Evolutionary conservation across 1,140 invertebrate genomes (phyloP), one percentile per base, ranked within the genome.

Genomic region (Drosophila ironensis): DNA sequence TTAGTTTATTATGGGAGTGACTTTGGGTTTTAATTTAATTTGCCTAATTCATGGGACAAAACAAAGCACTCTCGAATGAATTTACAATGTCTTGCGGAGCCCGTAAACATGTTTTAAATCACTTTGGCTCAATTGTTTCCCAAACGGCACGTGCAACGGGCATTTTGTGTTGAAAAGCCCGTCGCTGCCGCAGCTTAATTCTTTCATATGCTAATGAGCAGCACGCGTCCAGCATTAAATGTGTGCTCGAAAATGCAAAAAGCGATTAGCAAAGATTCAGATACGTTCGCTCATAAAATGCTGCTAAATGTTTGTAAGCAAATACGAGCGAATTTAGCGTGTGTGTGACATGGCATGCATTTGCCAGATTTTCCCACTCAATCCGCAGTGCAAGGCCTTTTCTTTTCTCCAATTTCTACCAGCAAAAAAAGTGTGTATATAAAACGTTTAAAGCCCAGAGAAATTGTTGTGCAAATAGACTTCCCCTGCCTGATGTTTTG

Each of bases 291-390:
- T 16, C 77, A 77, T 73, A 66, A 84, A 86, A 84, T 82, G 52
- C 56, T 84, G 80, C 64, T 82, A 84, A 78, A 78, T 84, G 54
- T 73, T 68, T 64, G 63, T 70, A 78, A 84, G 78, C 73, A 82
- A 82, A 84, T 82, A 82, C 19, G 57, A 41, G 41, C 50, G 24
- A 24, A 50, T 41, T 60, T 11, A 33, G n/a, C 12, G 24, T 25
- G 35, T 41, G 27, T 63, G 66, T 69, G 66, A 69, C 66, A 30
- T 20, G 33, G 66, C 66, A 69, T 69, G 28, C 64, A 45, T 59
- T 69, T 42, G 45, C 38, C 16, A 52, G 48, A 28, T 61, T 66
- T 67, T 20, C 28, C 3, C n/a, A n/a, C n/a, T n/a, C n/a, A n/a
- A 16, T 37, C 20, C 7, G 22, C 51, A 59, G 46, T 53, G 48